Percentiles rank a stretch among this genome's conserved stretches.
Conservation (phyloP, 1,140 invertebrate genomes). For the Melipona quadrifasciata region DNA sequence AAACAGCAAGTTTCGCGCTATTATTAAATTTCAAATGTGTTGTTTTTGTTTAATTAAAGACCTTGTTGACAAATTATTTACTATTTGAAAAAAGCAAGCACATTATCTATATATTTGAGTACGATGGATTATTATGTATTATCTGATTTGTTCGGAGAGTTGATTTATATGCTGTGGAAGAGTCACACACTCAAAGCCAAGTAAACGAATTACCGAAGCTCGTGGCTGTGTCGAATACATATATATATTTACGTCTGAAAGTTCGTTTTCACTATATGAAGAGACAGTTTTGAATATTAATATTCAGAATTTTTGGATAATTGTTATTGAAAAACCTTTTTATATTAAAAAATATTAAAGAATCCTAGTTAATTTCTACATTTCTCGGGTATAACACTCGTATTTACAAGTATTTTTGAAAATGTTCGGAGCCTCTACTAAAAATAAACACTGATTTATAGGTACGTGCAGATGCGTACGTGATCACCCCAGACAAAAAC, state of each 20-base stretch:
- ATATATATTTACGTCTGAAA: conserved; percentile 19
- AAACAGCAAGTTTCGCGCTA: conserved; percentile 10
- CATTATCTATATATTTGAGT: neutral
- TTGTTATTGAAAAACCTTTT: no score
- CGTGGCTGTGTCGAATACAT: neutral
- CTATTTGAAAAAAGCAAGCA: neutral
- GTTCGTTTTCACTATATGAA: conserved; percentile 24
- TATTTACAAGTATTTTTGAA: conserved; percentile 49
- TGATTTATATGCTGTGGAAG: conserved; percentile 19
- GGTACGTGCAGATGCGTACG: conserved; percentile 49
- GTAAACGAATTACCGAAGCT: conserved; percentile 36
- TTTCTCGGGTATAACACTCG: conserved; percentile 6
- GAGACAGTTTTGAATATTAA: conserved; percentile 26
- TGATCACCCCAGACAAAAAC: conserved; percentile 60
- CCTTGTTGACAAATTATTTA: neutral
- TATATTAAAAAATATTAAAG: no score
- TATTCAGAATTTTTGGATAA: neutral
- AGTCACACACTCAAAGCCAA: conserved; percentile 10
- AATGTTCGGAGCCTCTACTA: conserved; percentile 50
- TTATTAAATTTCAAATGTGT: conserved; percentile 33
- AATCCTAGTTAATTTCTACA: neutral
- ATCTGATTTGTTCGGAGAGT: conserved; percentile 2
- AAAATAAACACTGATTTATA: conserved; percentile 70
- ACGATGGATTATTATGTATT: neutral
- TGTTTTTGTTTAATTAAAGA: neutral